Percentiles rank a stretch among this genome's conserved stretches.
Evolutionary conservation across 2,888 invertebrate species (phyloP).

Genomic region (Boloria selene): DNA sequence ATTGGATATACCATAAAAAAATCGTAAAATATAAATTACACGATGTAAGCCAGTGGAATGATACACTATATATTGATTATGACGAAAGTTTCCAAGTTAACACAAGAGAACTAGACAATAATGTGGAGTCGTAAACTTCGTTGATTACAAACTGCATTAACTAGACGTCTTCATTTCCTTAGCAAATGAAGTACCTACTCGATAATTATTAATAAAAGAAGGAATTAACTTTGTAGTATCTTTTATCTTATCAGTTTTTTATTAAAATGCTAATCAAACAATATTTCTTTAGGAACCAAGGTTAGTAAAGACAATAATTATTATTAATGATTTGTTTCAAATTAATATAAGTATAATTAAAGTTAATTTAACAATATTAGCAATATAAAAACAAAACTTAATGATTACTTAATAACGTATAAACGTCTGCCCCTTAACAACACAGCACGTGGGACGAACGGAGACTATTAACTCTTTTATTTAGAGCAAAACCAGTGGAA

Average conservation of each 20-base stretch:
- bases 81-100: conserved; percentile 5
- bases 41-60: conserved; percentile 18
- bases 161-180: conserved; percentile 17
- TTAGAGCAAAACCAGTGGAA: conserved; percentile 62
- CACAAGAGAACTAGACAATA: conserved; percentile 18
- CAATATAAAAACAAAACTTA: too few species aligned
- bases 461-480: conserved; percentile 64
- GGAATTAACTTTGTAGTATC: too few species aligned
- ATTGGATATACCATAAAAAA: conserved; percentile 30
- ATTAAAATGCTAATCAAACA: too few species aligned
- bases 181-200: conserved; percentile 6
- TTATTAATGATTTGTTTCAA: too few species aligned
- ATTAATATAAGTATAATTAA: too few species aligned
- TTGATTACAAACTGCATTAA: conserved; percentile 21
- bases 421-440: conserved; percentile 55
- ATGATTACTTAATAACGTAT: not conserved
- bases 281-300: too few species aligned
- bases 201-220: not conserved
- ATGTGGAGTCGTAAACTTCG: conserved; percentile 26
- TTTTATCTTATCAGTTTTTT: too few species aligned
- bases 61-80: conserved; percentile 23
- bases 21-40: conserved; percentile 25
- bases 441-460: conserved; percentile 61
- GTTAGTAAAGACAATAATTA: too few species aligned
- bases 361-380: too few species aligned